Base-by-base conservation (phyloP, 2,113 vertebrate species). In the Baryphthengus martii region DNA sequence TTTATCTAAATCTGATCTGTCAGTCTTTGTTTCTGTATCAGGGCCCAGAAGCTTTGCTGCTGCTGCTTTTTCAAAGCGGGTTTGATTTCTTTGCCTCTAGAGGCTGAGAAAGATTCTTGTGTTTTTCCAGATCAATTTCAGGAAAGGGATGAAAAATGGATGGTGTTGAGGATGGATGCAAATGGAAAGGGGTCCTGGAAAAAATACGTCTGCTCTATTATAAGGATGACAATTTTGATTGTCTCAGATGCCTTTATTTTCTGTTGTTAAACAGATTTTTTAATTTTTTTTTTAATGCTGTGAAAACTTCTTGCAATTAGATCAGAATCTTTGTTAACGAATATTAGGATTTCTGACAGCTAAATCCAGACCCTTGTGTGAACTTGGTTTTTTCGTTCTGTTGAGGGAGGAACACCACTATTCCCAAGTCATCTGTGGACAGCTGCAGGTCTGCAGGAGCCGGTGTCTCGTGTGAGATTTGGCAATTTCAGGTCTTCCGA, bases 1-100 rank as follows among this genome's bases (percentile, higher is more conserved):
- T 90, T 92, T 67, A 66, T 88, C 83, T 84, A 33, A 85, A 87
- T 67, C 72, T 86, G n/a, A 29, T 39, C 86, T 83, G 55, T 79
- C 49, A 28, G 71, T 39, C 84, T 95, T 90, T 77, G 72, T 94
- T 90, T 62, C 62, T 73, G 55, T 62, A 21, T 63, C 47, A 2
- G n/a, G 62, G 50, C 50, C 37, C 47, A 50, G 78, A 40, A 85
- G 18, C 50, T 49, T 26, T 11, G 16, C 78, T 74, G 40, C 50
- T 67, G 47, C 81, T 65, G 66, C 56, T 71, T 85, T 53, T 42
- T 63, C 39, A 20, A 49, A 52, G 7, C n/a, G 25, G 5, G 1
- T 78, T 81, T 61, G 50, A 39, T 68, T 79, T 31, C 25, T 75
- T 70, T 59, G 75, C 47, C 53, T 59, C 53, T 42, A 9, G 6